Base-by-base conservation (phyloP, 2,113 vertebrate genomes). In the Dasypus novemcinctus region DNA sequence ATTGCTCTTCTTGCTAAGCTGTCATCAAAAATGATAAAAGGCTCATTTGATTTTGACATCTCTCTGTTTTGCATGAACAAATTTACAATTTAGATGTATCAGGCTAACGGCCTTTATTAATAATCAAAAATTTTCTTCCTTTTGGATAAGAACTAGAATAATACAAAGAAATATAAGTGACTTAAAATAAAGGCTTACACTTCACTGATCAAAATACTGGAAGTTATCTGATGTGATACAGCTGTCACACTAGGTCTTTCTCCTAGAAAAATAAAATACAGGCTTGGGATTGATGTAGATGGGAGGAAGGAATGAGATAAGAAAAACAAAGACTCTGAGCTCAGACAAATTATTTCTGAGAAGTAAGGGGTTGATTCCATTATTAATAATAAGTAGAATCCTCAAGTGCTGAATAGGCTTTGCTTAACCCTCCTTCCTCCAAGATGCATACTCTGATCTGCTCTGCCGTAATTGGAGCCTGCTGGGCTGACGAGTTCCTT, bases 121-220 rank as follows among this genome's bases (percentile, higher is more conserved):
- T 79, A 78, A 69, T 64, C 23, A 82, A 90, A 33, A 93, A 66
- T 82, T 74, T 61, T 72, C 12, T 74, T 76, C 14, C 5, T 81
- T 88, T 52, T 84, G 41, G 41, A 64, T 66, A 57, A 21, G 15
- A 72, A 87, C 38, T 91, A 46, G 46, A 84, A 64, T 7, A 87
- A 4, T 86, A 5, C 20, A 33, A 27, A 95, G 20, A 91, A 94
- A 49, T 64, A 92, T 64, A 95, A 1, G 18, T 79, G 0, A 38
- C 86, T 98, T 92, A 59, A 87, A 97, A 80, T 54, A 68, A 0
- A 18, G 12, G 6, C 61, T 63, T 87, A 4, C 4, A 14, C 63
- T 61, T 11, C 59, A 75, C 49, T 2, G 8, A 83, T 87, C 66
- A 33, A 79, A 89, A 81, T 52, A 21, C 63, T 17, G n/a, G 66